Percentiles rank a stretch among this genome's conserved stretches.
Evolutionary conservation across 1,140 invertebrate species (phyloP).

Genomic region (Caenorhabditis briggsae): DNA sequence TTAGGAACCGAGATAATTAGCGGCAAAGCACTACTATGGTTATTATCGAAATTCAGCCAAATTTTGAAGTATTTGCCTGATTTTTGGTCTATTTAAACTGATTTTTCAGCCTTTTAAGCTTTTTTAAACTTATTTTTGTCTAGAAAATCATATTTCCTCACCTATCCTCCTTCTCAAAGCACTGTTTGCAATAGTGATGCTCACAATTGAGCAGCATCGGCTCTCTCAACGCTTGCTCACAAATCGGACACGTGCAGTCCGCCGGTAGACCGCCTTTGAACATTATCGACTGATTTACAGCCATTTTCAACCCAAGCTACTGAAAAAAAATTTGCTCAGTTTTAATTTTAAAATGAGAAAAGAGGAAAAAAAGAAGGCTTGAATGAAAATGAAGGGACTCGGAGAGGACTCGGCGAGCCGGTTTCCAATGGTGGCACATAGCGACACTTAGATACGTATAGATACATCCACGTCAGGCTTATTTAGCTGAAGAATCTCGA

Average conservation of each 20-base stretch:
- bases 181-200: constrained; percentile 58
- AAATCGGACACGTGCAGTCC: constrained; percentile 59
- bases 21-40: too few species aligned
- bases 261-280: constrained; percentile 54
- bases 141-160: neutral
- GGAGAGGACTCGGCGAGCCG: neutral
- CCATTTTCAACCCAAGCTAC: neutral
- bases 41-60: too few species aligned
- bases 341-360: neutral
- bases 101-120: neutral
- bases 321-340: neutral
- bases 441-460: neutral
- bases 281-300: constrained; percentile 60
- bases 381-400: neutral
- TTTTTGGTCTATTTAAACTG: neutral
- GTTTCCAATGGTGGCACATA: neutral
- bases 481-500: neutral
- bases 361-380: neutral
- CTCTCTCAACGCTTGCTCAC: constrained; percentile 61
- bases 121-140: neutral
- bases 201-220: constrained; percentile 57
- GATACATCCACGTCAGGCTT: neutral
- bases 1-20: too few species aligned
- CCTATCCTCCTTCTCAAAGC: constrained; percentile 24
- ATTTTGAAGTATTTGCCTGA: neutral